Base-by-base conservation (phyloP, 2,888 invertebrate genomes). In the Dilophus febrilis region DNA sequence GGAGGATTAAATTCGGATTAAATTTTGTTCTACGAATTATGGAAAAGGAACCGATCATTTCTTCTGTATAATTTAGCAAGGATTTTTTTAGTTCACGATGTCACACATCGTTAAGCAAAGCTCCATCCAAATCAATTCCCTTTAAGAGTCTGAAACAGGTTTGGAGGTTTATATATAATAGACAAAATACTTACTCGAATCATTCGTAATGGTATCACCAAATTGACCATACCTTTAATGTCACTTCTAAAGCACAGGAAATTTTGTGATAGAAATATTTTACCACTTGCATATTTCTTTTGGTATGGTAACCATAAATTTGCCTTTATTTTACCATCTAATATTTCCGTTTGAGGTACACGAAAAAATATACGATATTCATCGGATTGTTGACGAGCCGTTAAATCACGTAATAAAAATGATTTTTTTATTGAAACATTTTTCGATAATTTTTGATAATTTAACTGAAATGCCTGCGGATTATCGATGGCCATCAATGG, bases 231-330 rank as follows among this genome's bases (percentile, higher is more conserved):
- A 42, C 53, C 55, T 62, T 71, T 70, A 56, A 94, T 92, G 67
- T 86, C 75, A 62, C 95, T 95, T 55, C 86, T 84, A 58, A 95
- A 98, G 60, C 97, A 97, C 52, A 95, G 72, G 59, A 90, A 98
- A 65, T 87, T 91, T 54, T 84, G 81, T 0, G 95, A 95, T 37
- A 98, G 65, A 60, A 83, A 97, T 52, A 98, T 67, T 47, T 80
- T 72, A 13, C 97, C 97, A 66, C 77, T 74, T 41, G 85, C 83
- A 56, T 86, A 81, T 48, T 77, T 76, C 58, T 92, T 92, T 56
- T 91, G 86, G 58, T 87, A 97, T 0, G 95, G 94, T 2, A 95
- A 92, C 82, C 91, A 90, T 40, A 98, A 64, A 10, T 85, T 61
- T 2, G 61, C 61, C 53, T 87, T 86, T 40, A 87, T 84, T 34